Evolutionary conservation across 1,140 invertebrate genomes (phyloP).

Genomic region (Eupristina koningsbergeri): DNA sequence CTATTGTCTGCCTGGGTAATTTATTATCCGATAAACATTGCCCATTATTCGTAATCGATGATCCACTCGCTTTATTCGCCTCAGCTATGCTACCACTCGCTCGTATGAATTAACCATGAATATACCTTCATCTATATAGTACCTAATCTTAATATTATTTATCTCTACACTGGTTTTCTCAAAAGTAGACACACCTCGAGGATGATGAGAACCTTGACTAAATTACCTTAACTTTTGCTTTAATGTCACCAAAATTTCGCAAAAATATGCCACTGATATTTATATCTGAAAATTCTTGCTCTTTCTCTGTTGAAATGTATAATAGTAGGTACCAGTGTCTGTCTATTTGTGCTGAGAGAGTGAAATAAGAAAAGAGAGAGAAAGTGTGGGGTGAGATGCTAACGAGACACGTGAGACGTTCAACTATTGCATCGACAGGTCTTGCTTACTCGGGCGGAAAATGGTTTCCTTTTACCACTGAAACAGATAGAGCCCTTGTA

Average conservation of each 20-base stretch:
- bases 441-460: conserved; percentile 19
- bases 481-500: background rate
- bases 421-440: background rate
- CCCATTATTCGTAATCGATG: conserved; percentile 45
- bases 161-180: background rate
- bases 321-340: background rate
- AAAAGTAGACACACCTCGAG: background rate
- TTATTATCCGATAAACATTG: conserved; percentile 47
- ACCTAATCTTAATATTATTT: conserved; percentile 40
- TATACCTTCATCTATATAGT: background rate
- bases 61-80: conserved; percentile 7
- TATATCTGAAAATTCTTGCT: background rate
- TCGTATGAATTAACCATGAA: conserved; percentile 40
- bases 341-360: no score
- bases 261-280: background rate
- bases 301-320: background rate
- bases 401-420: conserved; percentile 29
- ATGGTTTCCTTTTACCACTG: conserved; percentile 28
- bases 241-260: background rate
- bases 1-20: conserved; percentile 26
- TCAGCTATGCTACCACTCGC: background rate
- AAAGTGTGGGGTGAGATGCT: background rate
- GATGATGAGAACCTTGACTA: conserved; percentile 24
- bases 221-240: background rate
- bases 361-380: background rate